phyloP scores from a whole-genome alignment of 2,113 vertebrate species.

The Polypterus bichir region DNA sequence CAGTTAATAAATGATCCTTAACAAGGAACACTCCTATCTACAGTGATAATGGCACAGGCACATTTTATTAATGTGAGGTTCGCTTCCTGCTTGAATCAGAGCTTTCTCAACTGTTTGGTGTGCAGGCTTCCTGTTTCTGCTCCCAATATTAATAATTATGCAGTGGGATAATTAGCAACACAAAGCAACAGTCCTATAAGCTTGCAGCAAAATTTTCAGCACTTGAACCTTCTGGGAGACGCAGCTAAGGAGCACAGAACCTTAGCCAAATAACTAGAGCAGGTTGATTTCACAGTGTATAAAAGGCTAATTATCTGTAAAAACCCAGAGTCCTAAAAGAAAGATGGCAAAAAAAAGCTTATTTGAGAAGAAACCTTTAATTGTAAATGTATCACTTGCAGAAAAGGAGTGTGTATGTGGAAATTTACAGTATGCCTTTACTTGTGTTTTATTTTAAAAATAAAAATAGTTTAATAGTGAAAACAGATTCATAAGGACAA shows the following conservation, averaged over 20 bases:
- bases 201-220: constrained; percentile 66
- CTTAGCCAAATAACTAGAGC: constrained; percentile 65
- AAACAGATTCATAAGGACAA: too few species aligned
- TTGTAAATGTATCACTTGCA: too few species aligned
- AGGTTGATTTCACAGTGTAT: constrained; percentile 73
- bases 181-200: constrained; percentile 61
- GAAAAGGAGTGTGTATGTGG: too few species aligned
- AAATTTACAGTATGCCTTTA: too few species aligned
- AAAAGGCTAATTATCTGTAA: constrained; percentile 74
- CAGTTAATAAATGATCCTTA: constrained; percentile 98
- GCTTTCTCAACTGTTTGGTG: constrained; percentile 60
- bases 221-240: constrained; percentile 72
- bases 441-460: too few species aligned
- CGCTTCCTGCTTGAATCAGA: constrained; percentile 64
- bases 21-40: constrained; percentile 77
- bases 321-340: constrained; percentile 51
- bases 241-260: constrained; percentile 63
- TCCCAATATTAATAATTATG: constrained; percentile 82
- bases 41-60: constrained; percentile 73
- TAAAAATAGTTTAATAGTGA: too few species aligned
- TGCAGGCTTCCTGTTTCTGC: constrained; percentile 74
- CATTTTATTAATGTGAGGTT: constrained; percentile 72
- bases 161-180: constrained; percentile 78
- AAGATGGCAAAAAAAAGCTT: too few species aligned
- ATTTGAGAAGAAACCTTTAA: too few species aligned